Conservation (phyloP, 2,888 invertebrate genomes). For the Sinhomidia bicolor region DNA sequence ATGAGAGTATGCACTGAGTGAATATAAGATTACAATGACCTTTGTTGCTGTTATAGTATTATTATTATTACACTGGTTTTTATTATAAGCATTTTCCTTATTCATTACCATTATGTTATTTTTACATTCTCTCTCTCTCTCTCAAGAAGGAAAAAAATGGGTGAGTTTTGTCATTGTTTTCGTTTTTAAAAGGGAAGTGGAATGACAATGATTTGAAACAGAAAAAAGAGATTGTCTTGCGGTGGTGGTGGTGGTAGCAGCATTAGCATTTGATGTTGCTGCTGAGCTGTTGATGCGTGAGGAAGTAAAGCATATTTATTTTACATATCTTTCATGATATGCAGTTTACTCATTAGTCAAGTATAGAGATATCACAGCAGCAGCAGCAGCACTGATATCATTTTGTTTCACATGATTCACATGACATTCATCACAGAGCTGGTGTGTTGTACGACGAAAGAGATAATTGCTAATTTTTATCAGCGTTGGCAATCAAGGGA, state of each 20-base stretch:
- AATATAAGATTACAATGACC: conserved; percentile 51
- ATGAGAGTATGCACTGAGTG: too few relatives aligned
- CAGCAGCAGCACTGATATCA: not conserved
- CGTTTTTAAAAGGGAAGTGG: conserved; percentile 36
- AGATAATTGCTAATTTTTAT: conserved; percentile 49
- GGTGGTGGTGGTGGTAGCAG: not conserved
- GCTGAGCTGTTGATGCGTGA: conserved; percentile 16
- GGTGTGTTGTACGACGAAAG: not conserved
- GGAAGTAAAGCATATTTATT: conserved; percentile 25
- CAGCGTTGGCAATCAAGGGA: conserved; percentile 45
- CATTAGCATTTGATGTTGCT: not conserved
- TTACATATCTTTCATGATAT: not conserved
- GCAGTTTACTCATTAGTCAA: conserved; percentile 2
- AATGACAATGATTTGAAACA: conserved; percentile 30
- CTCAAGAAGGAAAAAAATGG: conserved; percentile 27
- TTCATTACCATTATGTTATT: conserved; percentile 8
- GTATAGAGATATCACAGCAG: not conserved
- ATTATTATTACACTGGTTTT: too few relatives aligned
- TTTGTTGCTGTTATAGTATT: conserved; percentile 15
- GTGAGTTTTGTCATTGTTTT: conserved; percentile 49
- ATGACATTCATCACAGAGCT: conserved; percentile 29
- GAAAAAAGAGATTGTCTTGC: not conserved
- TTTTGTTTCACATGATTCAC: conserved; percentile 32
- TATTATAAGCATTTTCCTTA: conserved; percentile 5
- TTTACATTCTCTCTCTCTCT: conserved; percentile 1